Conservation (phyloP, 2,888 invertebrate genomes). For the Lasioglossum calceatum region DNA sequence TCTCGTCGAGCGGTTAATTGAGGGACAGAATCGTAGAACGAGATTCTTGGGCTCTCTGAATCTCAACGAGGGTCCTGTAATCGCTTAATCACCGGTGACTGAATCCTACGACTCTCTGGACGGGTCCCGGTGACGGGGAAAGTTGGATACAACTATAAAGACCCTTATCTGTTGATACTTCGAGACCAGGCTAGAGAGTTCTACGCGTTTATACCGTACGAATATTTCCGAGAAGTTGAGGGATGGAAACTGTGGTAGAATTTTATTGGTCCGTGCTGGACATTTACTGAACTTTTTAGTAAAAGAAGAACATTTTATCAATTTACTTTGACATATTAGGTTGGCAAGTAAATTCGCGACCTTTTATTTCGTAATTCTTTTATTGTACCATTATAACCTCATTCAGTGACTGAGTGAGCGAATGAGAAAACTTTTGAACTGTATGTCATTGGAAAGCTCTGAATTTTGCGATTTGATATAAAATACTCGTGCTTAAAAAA, state of each 20-base stretch:
- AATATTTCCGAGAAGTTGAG: neutral
- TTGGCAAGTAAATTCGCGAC: no score
- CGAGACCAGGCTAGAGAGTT: neutral
- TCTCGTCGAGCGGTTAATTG: conserved; percentile 5
- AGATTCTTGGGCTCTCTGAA: neutral
- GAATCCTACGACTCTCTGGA: neutral
- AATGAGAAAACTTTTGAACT: no score
- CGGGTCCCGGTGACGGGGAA: neutral
- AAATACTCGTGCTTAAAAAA: no score
- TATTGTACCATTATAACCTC: no score
- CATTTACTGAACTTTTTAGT: neutral
- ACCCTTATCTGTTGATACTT: conserved; percentile 1
- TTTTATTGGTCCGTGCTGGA: neutral
- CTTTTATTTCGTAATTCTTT: no score
- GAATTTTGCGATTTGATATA: no score
- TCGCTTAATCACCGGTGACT: conserved; percentile 6
- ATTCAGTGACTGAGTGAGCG: no score
- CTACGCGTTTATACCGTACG: neutral
- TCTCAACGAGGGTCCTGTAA: neutral
- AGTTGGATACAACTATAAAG: neutral
- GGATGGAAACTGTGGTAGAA: conserved; percentile 1
- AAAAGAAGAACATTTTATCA: neutral
- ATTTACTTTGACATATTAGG: neutral
- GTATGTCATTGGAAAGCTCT: no score
- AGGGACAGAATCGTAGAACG: neutral